Percentiles rank a stretch among this genome's conserved stretches.
Conservation (phyloP, 2,113 vertebrate species). For the Vidua macroura region DNA sequence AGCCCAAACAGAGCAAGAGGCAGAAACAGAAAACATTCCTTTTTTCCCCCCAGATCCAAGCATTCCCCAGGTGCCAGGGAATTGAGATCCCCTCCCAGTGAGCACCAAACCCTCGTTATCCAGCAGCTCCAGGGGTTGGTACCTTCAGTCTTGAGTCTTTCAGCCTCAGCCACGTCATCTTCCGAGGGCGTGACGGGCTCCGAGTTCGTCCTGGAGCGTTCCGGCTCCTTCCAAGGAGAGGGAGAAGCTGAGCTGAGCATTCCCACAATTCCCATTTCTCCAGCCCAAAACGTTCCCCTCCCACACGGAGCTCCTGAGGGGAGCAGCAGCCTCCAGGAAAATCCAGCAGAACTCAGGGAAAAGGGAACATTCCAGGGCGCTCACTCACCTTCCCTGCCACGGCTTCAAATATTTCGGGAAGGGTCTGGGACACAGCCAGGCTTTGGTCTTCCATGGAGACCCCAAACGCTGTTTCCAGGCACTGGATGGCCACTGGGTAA, state of each 20-base stretch:
- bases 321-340: neutral
- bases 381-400: slow-evolving; percentile 74
- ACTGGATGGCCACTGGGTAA: slow-evolving; percentile 89
- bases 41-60: neutral
- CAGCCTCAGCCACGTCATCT: slow-evolving; percentile 86
- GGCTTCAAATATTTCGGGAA: slow-evolving; percentile 86
- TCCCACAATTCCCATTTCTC: neutral
- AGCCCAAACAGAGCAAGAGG: neutral
- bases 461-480: slow-evolving; percentile 93
- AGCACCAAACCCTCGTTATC: accelerated
- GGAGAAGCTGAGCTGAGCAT: neutral
- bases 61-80: neutral
- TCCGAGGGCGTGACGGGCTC: slow-evolving; percentile 71
- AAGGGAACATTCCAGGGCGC: accelerated
- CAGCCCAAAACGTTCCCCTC: neutral
- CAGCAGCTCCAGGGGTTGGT: neutral
- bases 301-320: neutral
- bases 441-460: slow-evolving; percentile 85
- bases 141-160: slow-evolving; percentile 92
- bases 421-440: slow-evolving; percentile 81
- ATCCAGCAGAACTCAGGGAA: neutral
- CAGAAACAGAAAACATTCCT: neutral
- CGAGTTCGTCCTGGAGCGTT: slow-evolving; percentile 65
- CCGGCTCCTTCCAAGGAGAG: slow-evolving; percentile 54
- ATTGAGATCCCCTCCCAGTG: neutral